Percentiles rank a stretch among this genome's conserved stretches.
These are phyloP conservation scores for Ellobium chinense DNA, from an alignment of 2,888 invertebrate genomes.

Conservation along the genomic window DNA sequence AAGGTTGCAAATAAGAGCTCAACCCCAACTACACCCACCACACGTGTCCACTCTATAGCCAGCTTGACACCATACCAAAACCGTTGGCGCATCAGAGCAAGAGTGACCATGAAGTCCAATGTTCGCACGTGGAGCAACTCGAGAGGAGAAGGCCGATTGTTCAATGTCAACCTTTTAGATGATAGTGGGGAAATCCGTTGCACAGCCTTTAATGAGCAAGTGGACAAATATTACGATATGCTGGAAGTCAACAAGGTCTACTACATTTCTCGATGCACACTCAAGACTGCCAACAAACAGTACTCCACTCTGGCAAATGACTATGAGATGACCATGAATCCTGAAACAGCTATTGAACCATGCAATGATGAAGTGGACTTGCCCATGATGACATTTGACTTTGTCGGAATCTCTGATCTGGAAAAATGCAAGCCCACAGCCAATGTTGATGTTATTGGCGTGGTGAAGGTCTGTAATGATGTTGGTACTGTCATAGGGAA, in stretches of 20 bases:
- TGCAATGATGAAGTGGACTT: slow-evolving; percentile 82
- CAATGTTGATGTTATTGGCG: slow-evolving; percentile 91
- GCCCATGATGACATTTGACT: slow-evolving; percentile 88
- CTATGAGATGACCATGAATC: slow-evolving; percentile 94
- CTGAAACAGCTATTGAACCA: slow-evolving; percentile 83
- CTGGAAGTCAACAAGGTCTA: slow-evolving; percentile 90
- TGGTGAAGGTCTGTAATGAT: slow-evolving; percentile 88
- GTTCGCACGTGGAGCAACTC: slow-evolving; percentile 95
- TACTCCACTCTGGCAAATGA: slow-evolving; percentile 92
- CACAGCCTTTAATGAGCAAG: slow-evolving; percentile 92
- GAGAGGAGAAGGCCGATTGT: slow-evolving; percentile 94
- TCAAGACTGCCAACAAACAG: slow-evolving; percentile 97
- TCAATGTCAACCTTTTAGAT: slow-evolving; percentile 94
- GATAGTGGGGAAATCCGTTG: slow-evolving; percentile 95
- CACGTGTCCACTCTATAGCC: slow-evolving; percentile 85
- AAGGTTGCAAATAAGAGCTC: slow-evolving; percentile 19
- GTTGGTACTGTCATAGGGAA: slow-evolving; percentile 86
- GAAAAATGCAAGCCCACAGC: slow-evolving; percentile 85
- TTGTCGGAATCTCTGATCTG: slow-evolving; percentile 87
- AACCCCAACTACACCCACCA: slow-evolving; percentile 52
- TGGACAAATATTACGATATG: slow-evolving; percentile 93
- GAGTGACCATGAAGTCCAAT: slow-evolving; percentile 89
- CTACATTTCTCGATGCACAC: slow-evolving; percentile 88
- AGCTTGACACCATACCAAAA: slow-evolving; percentile 96
- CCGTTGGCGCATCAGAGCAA: slow-evolving; percentile 94